Evolutionary conservation across 1,140 invertebrate species (phyloP).

Genomic region (Oncopeltus fasciatus): DNA sequence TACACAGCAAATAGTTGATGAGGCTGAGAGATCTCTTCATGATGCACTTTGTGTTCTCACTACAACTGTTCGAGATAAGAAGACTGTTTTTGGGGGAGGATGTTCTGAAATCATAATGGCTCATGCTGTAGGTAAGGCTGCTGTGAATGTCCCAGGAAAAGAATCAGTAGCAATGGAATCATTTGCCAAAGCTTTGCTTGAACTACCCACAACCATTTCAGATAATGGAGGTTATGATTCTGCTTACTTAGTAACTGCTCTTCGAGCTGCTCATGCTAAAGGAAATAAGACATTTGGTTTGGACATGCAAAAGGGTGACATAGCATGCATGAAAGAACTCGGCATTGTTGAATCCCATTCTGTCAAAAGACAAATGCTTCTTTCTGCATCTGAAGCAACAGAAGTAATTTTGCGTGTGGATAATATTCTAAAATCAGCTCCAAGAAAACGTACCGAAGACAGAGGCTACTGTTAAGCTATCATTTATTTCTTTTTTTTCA

Average conservation of each 20-base stretch:
- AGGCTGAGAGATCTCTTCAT: constrained; percentile 94
- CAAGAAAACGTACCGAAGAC: constrained; percentile 76
- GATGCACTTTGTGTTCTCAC: constrained; percentile 95
- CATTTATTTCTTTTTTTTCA: neutral
- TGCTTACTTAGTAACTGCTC: constrained; percentile 77
- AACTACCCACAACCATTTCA: constrained; percentile 88
- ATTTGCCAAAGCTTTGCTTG: constrained; percentile 73
- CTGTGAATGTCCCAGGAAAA: constrained; percentile 85
- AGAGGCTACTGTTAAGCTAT: constrained; percentile 61
- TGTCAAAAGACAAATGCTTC: constrained; percentile 87
- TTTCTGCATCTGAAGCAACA: constrained; percentile 91
- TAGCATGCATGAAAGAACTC: constrained; percentile 74
- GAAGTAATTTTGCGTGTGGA: constrained; percentile 99
- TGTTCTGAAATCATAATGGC: constrained; percentile 95
- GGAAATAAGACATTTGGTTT: constrained; percentile 66
- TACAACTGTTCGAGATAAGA: constrained; percentile 85
- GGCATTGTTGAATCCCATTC: constrained; percentile 94
- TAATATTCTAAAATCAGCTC: constrained; percentile 89
- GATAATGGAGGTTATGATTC: constrained; percentile 99
- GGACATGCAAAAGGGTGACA: constrained; percentile 76
- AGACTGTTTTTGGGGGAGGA: constrained; percentile 83
- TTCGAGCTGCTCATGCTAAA: constrained; percentile 77
- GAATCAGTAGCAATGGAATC: constrained; percentile 95
- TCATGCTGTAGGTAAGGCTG: constrained; percentile 68
- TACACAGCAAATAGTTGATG: constrained; percentile 98